These are phyloP conservation scores for Stenodera caucasica DNA, from an alignment of 2,888 invertebrate species.

Conservation along the genomic window DNA sequence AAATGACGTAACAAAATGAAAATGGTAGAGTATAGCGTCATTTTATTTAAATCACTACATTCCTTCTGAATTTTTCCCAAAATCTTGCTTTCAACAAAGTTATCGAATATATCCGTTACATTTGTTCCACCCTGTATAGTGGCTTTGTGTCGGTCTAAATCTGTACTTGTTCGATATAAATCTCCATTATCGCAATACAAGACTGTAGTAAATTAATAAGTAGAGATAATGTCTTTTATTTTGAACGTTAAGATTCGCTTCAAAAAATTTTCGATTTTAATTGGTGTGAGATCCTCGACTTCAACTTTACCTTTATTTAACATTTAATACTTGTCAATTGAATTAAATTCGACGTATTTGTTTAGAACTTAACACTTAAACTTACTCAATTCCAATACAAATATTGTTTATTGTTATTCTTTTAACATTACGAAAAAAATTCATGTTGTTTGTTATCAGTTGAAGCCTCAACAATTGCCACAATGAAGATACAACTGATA, in stretches of 20 bases:
- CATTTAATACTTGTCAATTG: constrained; percentile 15
- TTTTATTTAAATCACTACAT: too few relatives aligned
- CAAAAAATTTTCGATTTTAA: constrained; percentile 22
- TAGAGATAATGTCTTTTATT: constrained; percentile 28
- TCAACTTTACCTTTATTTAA: constrained; percentile 25
- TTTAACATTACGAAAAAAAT: too few relatives aligned
- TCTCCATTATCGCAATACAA: constrained; percentile 30
- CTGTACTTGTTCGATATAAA: constrained; percentile 29
- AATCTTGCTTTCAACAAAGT: too few relatives aligned
- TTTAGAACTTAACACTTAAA: background rate
- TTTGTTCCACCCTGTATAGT: too few relatives aligned
- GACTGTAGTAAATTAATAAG: constrained; percentile 36
- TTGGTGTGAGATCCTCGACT: constrained; percentile 31
- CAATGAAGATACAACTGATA: constrained; percentile 36
- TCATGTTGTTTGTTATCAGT: too few relatives aligned
- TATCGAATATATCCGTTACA: too few relatives aligned
- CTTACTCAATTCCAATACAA: background rate
- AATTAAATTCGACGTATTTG: constrained; percentile 20
- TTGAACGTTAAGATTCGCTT: constrained; percentile 11
- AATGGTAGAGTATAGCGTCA: too few relatives aligned
- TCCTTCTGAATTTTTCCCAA: too few relatives aligned
- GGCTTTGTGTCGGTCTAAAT: constrained; percentile 25
- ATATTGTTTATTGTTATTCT: background rate
- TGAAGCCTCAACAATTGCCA: background rate
- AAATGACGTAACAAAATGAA: too few relatives aligned